These are phyloP conservation scores for Drosophila paramelanica DNA, from an alignment of 2,888 invertebrate species.

Conservation along the genomic window DNA sequence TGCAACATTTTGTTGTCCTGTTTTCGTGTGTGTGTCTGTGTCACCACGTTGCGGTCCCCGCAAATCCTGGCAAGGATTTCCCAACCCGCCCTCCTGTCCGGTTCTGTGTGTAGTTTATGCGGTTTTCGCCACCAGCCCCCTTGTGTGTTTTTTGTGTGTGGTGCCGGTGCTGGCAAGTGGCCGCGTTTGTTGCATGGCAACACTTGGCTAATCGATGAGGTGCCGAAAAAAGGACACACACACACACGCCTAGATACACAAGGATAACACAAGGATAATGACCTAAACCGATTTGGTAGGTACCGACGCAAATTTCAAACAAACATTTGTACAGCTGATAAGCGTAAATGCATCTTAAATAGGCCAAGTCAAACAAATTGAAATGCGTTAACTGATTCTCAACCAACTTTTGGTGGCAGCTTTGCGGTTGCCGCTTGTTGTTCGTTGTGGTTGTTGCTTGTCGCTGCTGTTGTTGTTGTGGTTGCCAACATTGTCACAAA, in stretches of 20 bases:
- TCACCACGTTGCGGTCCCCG: constrained; percentile 56
- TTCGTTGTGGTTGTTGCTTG: constrained; percentile 6
- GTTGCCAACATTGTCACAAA: constrained; percentile 57
- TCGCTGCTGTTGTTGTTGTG: constrained; percentile 5
- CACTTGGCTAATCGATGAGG: constrained; percentile 82
- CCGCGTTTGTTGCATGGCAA: constrained; percentile 75
- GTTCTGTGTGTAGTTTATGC: constrained; percentile 46
- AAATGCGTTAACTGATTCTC: constrained; percentile 54
- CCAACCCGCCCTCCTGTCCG: constrained; percentile 7
- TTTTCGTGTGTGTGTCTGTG: constrained; percentile 26
- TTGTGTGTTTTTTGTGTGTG: constrained; percentile 45
- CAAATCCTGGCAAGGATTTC: constrained; percentile 36
- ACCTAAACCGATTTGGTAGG: constrained; percentile 62
- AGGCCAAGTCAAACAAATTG: constrained; percentile 40
- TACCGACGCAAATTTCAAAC: constrained; percentile 24
- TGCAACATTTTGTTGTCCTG: constrained; percentile 42
- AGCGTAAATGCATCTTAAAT: constrained; percentile 44
- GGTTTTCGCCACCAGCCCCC: constrained; percentile 45
- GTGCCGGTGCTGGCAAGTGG: constrained; percentile 67
- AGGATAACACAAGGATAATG: constrained; percentile 81
- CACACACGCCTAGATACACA: constrained; percentile 34
- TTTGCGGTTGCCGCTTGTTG: constrained; percentile 20
- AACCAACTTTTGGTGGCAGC: constrained; percentile 40
- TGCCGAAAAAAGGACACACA: constrained; percentile 65
- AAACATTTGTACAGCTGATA: constrained; percentile 37